These are phyloP conservation scores for Andrena bicolor DNA, from an alignment of 2,888 invertebrate genomes.

Conservation along the genomic window DNA sequence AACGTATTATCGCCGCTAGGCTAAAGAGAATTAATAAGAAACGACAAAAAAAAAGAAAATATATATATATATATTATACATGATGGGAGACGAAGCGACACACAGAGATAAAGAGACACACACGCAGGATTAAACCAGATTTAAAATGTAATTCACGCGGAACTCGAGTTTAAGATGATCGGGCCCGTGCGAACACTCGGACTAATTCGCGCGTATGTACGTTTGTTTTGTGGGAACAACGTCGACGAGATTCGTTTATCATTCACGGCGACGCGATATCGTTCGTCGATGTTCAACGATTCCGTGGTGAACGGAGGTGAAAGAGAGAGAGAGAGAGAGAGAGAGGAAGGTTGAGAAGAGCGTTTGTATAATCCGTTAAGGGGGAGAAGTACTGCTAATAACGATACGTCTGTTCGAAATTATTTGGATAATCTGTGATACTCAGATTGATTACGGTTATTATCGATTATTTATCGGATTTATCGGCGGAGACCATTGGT, in stretches of 20 bases:
- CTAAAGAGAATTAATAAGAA: conserved; percentile 69
- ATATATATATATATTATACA: conserved; percentile 56
- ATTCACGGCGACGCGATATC: conserved; percentile 17
- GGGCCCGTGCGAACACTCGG: conserved; percentile 67
- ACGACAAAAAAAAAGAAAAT: conserved; percentile 49
- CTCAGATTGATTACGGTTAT: conserved; percentile 56
- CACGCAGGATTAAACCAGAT: conserved; percentile 26
- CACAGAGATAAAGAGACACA: conserved; percentile 31
- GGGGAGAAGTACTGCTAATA: conserved; percentile 18
- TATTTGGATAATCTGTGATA: conserved; percentile 61
- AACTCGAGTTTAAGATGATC: conserved; percentile 63
- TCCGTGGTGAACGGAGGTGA: neutral
- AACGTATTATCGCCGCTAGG: conserved; percentile 80
- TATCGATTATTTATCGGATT: conserved; percentile 41
- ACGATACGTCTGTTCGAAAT: conserved; percentile 42
- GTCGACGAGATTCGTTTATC: conserved; percentile 32
- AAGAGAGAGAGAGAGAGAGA: neutral
- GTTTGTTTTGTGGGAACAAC: conserved; percentile 1
- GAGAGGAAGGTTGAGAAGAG: neutral
- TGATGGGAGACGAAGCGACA: conserved; percentile 32
- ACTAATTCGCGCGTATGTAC: conserved; percentile 32
- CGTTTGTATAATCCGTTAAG: conserved; percentile 30
- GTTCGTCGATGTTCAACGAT: conserved; percentile 33
- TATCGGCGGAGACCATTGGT: conserved; percentile 14
- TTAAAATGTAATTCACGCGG: conserved; percentile 59